A percentile compares a stretch with the other conserved stretches of the same genome.
Evolutionary conservation across 2,888 invertebrate species (phyloP).

Genomic region (Xestoiulus laeticollis): DNA sequence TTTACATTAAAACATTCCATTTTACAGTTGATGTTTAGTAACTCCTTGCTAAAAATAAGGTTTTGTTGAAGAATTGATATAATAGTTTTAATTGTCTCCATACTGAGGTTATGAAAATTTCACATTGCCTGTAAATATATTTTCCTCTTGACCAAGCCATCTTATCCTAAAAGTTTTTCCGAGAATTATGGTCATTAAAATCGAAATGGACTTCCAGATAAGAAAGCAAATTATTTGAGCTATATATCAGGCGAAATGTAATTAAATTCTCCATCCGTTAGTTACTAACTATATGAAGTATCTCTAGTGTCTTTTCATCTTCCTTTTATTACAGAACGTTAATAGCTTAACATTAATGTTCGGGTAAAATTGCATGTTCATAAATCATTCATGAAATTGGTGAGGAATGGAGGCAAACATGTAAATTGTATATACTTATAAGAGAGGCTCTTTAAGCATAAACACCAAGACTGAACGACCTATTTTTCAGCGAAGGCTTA

Average conservation of each 20-base stretch:
- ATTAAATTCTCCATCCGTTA: not conserved
- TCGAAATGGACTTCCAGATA: not conserved
- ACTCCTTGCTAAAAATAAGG: too few relatives aligned
- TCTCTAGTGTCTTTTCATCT: not conserved
- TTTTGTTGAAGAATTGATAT: too few relatives aligned
- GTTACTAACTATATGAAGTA: not conserved
- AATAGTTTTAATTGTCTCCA: too few relatives aligned
- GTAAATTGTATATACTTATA: slow-evolving; percentile 6
- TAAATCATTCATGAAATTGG: not conserved
- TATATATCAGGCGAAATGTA: not conserved
- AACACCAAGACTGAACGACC: not conserved
- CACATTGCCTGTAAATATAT: too few relatives aligned
- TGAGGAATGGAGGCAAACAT: not conserved
- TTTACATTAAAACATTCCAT: too few relatives aligned
- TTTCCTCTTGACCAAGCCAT: not conserved
- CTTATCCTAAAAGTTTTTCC: not conserved
- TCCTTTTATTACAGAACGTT: not conserved
- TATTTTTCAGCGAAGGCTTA: not conserved
- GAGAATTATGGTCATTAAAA: not conserved
- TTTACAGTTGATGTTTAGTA: too few relatives aligned
- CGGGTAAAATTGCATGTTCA: not conserved
- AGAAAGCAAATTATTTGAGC: not conserved
- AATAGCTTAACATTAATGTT: not conserved
- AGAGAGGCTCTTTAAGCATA: not conserved
- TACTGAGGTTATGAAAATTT: too few relatives aligned